Base-by-base conservation (phyloP, 2,113 vertebrate genomes). In the Mesocricetus auratus region DNA sequence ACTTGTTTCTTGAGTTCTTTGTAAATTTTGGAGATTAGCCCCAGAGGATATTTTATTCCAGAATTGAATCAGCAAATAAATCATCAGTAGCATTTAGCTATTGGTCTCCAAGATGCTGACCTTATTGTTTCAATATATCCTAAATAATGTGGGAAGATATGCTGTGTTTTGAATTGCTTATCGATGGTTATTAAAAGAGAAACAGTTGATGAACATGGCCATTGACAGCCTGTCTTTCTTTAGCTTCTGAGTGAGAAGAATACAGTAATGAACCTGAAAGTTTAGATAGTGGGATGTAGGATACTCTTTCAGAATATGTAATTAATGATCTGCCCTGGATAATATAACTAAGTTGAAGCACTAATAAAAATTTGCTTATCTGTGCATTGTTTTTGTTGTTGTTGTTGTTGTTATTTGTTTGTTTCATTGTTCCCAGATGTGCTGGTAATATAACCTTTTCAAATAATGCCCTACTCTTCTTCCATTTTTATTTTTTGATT, bases 341-440 rank as follows among this genome's bases (percentile, higher is more conserved):
- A n/a, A 6, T 66, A 79, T 68, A 91, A 86, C 5, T 22, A 86
- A 78, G 5, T 92, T 90, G 75, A 36, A 73, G 17, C 19, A 56
- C 26, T 89, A 95, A 95, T 94, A 82, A 89, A 82, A 97, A 12
- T 45, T 56, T 75, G 21, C 89, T 92, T 95, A 81, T 87, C 60
- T 92, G 17, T 58, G 33, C 36, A 86, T 86, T 82, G 58, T 69
- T 85, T 92, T 68, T 68, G 31, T 68, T 31, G n/a, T n/a, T n/a
- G n/a, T n/a, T n/a, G n/a, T n/a, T n/a, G n/a, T n/a, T n/a, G n/a
- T n/a, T 33, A 7, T n/a, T 12, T 56, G 3, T 66, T 92, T 94
- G 56, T 89, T 95, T 95, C 24, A 74, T 93, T 19, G 19, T 94
- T 95, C 90, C 31, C 36, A 92, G 64, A 88, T 47, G 88, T 93